Conservation (phyloP, 2,888 invertebrate species). For the Shargacucullia verbasci region DNA sequence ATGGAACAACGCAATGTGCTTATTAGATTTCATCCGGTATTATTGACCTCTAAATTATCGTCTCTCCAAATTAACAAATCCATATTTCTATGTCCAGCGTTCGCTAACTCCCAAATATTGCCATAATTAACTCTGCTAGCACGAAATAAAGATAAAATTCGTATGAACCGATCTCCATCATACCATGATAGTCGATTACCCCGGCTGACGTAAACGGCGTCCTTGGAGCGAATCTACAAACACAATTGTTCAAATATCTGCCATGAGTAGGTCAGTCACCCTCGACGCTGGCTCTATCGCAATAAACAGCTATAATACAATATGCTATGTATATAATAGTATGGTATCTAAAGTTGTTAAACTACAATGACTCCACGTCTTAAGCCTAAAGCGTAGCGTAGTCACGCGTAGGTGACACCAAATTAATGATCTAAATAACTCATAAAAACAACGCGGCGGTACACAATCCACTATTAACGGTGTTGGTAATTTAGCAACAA, state of each 20-base stretch:
- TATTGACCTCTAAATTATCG: constrained; percentile 64
- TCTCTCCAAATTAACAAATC: constrained; percentile 43
- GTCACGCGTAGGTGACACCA: constrained; percentile 57
- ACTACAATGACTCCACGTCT: constrained; percentile 57
- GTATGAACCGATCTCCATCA: constrained; percentile 54
- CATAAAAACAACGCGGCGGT: constrained; percentile 51
- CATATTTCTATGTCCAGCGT: constrained; percentile 24
- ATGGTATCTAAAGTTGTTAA: constrained; percentile 49
- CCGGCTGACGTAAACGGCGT: constrained; percentile 81
- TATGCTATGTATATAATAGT: constrained; percentile 21
- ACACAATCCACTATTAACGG: constrained; percentile 54
- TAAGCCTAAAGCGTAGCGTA: constrained; percentile 28
- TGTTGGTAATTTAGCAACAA: constrained; percentile 60
- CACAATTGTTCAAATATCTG: constrained; percentile 84
- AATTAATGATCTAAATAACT: constrained; percentile 59
- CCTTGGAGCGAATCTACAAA: constrained; percentile 83
- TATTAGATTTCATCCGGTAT: constrained; percentile 62
- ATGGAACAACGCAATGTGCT: constrained; percentile 33
- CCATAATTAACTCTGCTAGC: constrained; percentile 55
- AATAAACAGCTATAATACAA: constrained; percentile 37
- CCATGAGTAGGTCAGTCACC: constrained; percentile 80
- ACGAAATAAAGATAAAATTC: constrained; percentile 65
- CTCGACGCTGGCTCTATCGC: constrained; percentile 56
- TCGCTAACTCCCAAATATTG: constrained; percentile 28
- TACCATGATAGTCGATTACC: constrained; percentile 67